Percentiles rank a stretch among this genome's conserved stretches.
phyloP scores from a whole-genome alignment of 2,113 vertebrate species.

The Arothron firmamentum region DNA sequence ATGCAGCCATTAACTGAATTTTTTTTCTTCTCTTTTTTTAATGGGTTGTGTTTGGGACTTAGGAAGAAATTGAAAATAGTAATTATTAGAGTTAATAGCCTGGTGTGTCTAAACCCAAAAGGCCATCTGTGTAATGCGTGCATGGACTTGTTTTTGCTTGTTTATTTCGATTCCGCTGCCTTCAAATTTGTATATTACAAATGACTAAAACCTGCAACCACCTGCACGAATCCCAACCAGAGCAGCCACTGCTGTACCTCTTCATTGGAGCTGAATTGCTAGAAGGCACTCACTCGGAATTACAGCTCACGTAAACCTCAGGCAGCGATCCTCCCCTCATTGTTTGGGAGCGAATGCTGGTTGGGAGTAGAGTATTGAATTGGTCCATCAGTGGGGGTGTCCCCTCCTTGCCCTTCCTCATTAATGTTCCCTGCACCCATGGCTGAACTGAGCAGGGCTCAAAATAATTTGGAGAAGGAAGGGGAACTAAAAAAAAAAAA shows the following conservation, averaged over 20 bases:
- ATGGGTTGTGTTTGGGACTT: neutral
- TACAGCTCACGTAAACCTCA: slow-evolving; percentile 27
- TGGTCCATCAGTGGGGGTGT: slow-evolving; percentile 36
- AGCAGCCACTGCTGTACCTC: neutral
- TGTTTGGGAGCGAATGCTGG: slow-evolving; percentile 38
- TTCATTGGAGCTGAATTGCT: slow-evolving; percentile 44
- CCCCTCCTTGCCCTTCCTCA: slow-evolving; percentile 62
- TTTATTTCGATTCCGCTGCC: slow-evolving; percentile 12
- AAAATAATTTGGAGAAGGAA: slow-evolving; percentile 82
- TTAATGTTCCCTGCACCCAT: slow-evolving; percentile 66
- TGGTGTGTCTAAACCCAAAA: neutral
- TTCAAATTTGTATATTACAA: slow-evolving; percentile 26
- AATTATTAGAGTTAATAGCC: neutral
- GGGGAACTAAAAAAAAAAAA: slow-evolving; percentile 48
- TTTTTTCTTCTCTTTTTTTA: slow-evolving; percentile 28
- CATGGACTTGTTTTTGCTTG: slow-evolving; percentile 17
- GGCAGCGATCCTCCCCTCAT: slow-evolving; percentile 28
- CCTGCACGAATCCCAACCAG: slow-evolving; percentile 25
- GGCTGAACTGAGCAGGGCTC: slow-evolving; percentile 77
- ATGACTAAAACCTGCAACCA: slow-evolving; percentile 26
- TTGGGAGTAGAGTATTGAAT: slow-evolving; percentile 47
- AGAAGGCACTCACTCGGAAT: slow-evolving; percentile 48
- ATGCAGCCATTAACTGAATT: slow-evolving; percentile 66
- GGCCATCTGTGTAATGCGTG: slow-evolving; percentile 35
- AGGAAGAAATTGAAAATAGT: neutral